A percentile compares a stretch with the other conserved stretches of the same genome.
Conservation (phyloP, 2,888 invertebrate genomes). For the Beris morrisii region DNA sequence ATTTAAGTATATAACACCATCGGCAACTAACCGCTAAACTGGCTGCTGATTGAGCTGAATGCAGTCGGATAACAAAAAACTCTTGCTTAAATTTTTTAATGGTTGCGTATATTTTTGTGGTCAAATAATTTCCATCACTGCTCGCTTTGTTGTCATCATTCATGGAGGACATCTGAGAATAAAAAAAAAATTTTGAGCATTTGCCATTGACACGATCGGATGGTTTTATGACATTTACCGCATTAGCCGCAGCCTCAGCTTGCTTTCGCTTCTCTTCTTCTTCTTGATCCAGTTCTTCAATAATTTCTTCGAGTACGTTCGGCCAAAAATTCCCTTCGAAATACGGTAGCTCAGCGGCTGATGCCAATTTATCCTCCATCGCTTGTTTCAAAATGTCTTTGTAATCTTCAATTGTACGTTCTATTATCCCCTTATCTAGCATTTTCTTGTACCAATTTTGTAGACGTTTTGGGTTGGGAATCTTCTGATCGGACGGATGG, state of each 20-base stretch:
- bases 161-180: constrained; percentile 81
- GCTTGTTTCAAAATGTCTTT: constrained; percentile 99
- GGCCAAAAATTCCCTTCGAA: constrained; percentile 99
- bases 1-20: neutral
- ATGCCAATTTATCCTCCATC: constrained; percentile 93
- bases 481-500: constrained; percentile 98
- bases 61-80: constrained; percentile 98
- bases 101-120: constrained; percentile 95
- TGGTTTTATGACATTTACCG: constrained; percentile 73
- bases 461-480: constrained; percentile 98
- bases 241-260: constrained; percentile 92
- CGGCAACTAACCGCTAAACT: constrained; percentile 86
- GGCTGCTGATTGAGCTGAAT: constrained; percentile 92
- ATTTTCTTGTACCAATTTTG: constrained; percentile 99
- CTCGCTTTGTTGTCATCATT: constrained; percentile 85
- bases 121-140: constrained; percentile 92
- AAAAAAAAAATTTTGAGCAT: constrained; percentile 9
- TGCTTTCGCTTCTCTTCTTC: constrained; percentile 95
- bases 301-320: constrained; percentile 97
- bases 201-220: neutral
- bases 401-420: constrained; percentile 97
- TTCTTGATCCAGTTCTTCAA: constrained; percentile 97
- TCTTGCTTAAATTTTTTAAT: constrained; percentile 99
- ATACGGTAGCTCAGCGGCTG: constrained; percentile 94
- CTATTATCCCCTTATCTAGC: constrained; percentile 98